A percentile compares a stretch with the other conserved stretches of the same genome.
Evolutionary conservation across 1,140 invertebrate species (phyloP).

Genomic region (Drosophila insularis): DNA sequence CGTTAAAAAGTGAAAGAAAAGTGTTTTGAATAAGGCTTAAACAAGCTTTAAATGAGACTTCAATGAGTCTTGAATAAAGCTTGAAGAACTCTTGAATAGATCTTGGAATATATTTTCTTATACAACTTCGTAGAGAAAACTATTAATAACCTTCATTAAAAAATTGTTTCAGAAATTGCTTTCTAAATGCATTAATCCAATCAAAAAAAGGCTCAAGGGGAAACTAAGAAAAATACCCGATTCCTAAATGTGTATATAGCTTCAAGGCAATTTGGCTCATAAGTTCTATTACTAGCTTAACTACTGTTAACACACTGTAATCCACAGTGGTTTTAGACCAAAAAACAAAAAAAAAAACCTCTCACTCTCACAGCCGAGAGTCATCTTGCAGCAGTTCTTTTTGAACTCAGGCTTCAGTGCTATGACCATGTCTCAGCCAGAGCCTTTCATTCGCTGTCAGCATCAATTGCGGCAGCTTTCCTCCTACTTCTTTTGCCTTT

Average conservation of each 20-base stretch:
- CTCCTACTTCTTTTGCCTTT: not conserved
- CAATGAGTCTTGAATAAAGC: too few relatives aligned
- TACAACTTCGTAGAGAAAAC: too few relatives aligned
- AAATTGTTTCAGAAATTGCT: too few relatives aligned
- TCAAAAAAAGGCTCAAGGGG: not conserved
- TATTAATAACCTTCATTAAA: too few relatives aligned
- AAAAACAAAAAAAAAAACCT: too few relatives aligned
- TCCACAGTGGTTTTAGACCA: not conserved
- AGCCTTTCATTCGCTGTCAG: constrained; percentile 79
- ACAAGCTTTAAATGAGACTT: too few relatives aligned
- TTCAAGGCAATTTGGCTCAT: not conserved
- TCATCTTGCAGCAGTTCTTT: constrained; percentile 5
- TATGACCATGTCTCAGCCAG: constrained; percentile 28
- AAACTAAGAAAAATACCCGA: not conserved
- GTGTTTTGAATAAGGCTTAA: too few relatives aligned
- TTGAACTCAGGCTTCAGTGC: constrained; percentile 17
- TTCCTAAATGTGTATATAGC: too few relatives aligned
- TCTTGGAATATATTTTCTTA: too few relatives aligned
- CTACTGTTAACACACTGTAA: not conserved
- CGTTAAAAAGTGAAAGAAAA: not conserved
- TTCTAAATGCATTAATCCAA: too few relatives aligned
- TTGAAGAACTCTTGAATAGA: too few relatives aligned
- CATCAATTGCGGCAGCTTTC: constrained; percentile 71
- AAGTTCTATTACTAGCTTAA: not conserved
- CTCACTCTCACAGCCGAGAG: not conserved